Conservation (phyloP, 2,113 vertebrate genomes). For the Nyctereutes procyonoides region DNA sequence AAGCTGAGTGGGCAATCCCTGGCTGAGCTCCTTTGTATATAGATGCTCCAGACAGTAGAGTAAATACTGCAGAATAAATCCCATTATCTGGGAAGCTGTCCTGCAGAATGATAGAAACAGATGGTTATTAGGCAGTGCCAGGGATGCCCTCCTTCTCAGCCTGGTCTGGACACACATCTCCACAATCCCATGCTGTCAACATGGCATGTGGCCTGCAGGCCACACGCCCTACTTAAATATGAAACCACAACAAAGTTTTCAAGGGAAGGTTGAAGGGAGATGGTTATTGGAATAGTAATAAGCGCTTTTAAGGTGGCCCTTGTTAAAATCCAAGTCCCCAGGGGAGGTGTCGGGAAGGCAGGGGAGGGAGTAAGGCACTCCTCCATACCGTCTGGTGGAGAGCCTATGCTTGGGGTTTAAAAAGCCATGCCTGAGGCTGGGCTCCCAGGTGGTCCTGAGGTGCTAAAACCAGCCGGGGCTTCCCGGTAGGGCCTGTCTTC, state of each 20-base stretch:
- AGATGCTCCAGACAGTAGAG: conserved; percentile 62
- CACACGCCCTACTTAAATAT: neutral
- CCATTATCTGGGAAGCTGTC: conserved; percentile 76
- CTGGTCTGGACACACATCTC: conserved; percentile 44
- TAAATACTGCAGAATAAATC: conserved; percentile 80
- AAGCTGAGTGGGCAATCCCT: conserved; percentile 72
- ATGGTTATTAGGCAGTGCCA: neutral
- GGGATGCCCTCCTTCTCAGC: conserved; percentile 29
- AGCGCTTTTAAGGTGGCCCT: neutral
- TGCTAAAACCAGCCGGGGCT: accelerated
- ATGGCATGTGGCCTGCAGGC: neutral
- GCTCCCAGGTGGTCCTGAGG: neutral
- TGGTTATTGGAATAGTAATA: neutral
- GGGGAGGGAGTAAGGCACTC: neutral
- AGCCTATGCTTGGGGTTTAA: neutral
- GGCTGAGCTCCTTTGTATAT: conserved; percentile 74
- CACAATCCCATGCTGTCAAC: conserved; percentile 68
- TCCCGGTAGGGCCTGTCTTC: neutral
- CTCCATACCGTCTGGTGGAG: accelerated
- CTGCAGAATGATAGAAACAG: conserved; percentile 68
- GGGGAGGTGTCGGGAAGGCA: neutral
- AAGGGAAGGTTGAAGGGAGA: neutral
- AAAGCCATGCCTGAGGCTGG: neutral
- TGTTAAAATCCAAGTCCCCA: neutral
- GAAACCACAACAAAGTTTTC: conserved; percentile 60